Evolutionary conservation across 2,797 vertebrate genomes (phyloP).

Genomic region (Sebastes kiyomatsui): DNA sequence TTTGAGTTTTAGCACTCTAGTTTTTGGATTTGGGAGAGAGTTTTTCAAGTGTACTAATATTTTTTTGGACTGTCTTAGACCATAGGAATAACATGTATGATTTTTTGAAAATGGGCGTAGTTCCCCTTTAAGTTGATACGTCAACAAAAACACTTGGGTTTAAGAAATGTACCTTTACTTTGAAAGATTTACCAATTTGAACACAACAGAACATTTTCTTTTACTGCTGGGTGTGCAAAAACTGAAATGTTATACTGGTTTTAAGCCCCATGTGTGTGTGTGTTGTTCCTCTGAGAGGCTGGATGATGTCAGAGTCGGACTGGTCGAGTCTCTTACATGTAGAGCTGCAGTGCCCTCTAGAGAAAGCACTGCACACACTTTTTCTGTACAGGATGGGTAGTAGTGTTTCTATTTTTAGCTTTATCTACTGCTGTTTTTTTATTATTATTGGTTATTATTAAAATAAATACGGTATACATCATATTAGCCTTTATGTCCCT

Average conservation of each 20-base stretch:
- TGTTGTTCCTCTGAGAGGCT: neutral
- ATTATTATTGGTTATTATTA: neutral
- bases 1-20: no score
- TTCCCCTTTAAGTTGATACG: neutral
- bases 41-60: no score
- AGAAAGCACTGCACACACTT: neutral
- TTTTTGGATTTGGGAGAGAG: no score
- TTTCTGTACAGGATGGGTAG: neutral
- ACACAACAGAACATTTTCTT: neutral
- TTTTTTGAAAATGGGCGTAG: no score
- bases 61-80: no score
- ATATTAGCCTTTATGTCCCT: neutral
- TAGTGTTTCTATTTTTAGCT: neutral
- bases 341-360: slow-evolving; percentile 59
- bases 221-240: neutral
- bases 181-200: neutral
- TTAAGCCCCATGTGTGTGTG: neutral
- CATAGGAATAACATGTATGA: no score
- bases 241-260: neutral
- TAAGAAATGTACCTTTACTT: neutral
- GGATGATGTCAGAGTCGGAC: no score
- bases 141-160: neutral
- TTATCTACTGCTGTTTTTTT: neutral
- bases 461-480: neutral
- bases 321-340: neutral